Evolutionary conservation across 2,888 invertebrate species (phyloP).

Genomic region (Loripinus fragilis): DNA sequence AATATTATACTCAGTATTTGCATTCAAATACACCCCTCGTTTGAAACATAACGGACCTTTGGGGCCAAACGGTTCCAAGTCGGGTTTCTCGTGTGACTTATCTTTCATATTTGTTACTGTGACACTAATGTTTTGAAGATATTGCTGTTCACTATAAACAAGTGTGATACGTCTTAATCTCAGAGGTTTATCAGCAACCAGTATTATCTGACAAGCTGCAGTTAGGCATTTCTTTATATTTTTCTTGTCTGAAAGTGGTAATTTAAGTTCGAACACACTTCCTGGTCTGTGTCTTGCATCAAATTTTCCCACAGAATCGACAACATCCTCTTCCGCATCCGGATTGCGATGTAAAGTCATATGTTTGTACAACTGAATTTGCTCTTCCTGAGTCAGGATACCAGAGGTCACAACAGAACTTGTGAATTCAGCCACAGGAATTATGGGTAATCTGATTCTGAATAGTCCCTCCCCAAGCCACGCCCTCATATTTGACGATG

Average conservation of each 20-base stretch:
- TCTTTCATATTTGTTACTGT: conserved; percentile 58
- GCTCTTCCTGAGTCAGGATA: conserved; percentile 50
- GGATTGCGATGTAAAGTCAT: conserved; percentile 42
- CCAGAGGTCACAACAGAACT: conserved; percentile 46
- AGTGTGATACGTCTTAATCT: conserved; percentile 52
- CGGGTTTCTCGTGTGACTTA: conserved; percentile 43
- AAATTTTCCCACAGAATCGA: conserved; percentile 54
- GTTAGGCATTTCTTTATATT: conserved; percentile 55
- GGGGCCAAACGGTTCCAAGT: conserved; percentile 45
- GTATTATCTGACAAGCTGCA: conserved; percentile 51
- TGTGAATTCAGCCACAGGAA: conserved; percentile 59
- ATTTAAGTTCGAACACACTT: conserved; percentile 54
- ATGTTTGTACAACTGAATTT: conserved; percentile 60
- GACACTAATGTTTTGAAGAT: conserved; percentile 47
- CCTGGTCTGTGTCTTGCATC: conserved; percentile 56
- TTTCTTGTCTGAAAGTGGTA: conserved; percentile 42
- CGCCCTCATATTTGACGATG: conserved; percentile 52
- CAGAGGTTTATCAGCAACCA: conserved; percentile 55
- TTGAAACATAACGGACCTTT: conserved; percentile 49
- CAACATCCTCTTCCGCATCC: conserved; percentile 32
- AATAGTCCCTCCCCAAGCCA: conserved; percentile 58
- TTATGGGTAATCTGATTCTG: conserved; percentile 52
- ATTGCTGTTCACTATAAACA: conserved; percentile 49
- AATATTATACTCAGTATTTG: conserved; percentile 57
- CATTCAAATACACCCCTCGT: conserved; percentile 48